These are phyloP conservation scores for Ictidomys tridecemlineatus DNA, from an alignment of 2,113 vertebrate species.

Conservation along the genomic window DNA sequence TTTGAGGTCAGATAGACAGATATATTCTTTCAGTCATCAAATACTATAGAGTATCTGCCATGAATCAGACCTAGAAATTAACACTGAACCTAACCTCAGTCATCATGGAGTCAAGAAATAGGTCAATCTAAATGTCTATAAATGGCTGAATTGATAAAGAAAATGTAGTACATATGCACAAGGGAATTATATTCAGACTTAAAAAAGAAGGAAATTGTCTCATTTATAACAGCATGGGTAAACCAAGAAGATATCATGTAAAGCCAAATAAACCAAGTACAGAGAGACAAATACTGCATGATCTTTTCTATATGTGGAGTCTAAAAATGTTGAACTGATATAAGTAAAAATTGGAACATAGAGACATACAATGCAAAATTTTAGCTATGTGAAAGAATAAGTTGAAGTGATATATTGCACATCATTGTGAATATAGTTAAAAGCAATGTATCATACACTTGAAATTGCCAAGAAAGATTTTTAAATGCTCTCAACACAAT, in stretches of 20 bases:
- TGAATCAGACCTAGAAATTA: not conserved
- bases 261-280: too few species aligned
- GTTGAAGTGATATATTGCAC: not conserved
- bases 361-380: not conserved
- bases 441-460: not conserved
- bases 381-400: not conserved
- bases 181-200: too few species aligned
- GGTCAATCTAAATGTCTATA: too few species aligned
- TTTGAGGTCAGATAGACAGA: not conserved
- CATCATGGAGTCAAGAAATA: not conserved
- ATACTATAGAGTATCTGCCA: not conserved
- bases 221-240: too few species aligned
- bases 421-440: not conserved
- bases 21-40: not conserved
- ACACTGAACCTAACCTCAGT: too few species aligned
- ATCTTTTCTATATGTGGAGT: too few species aligned
- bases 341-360: not conserved
- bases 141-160: too few species aligned
- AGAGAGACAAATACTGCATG: too few species aligned
- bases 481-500: not conserved
- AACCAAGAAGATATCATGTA: too few species aligned
- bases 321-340: not conserved
- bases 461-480: not conserved
- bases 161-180: too few species aligned
- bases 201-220: too few species aligned